Base-by-base conservation (phyloP, 2,113 vertebrate genomes). In the Lamprotornis superbus region DNA sequence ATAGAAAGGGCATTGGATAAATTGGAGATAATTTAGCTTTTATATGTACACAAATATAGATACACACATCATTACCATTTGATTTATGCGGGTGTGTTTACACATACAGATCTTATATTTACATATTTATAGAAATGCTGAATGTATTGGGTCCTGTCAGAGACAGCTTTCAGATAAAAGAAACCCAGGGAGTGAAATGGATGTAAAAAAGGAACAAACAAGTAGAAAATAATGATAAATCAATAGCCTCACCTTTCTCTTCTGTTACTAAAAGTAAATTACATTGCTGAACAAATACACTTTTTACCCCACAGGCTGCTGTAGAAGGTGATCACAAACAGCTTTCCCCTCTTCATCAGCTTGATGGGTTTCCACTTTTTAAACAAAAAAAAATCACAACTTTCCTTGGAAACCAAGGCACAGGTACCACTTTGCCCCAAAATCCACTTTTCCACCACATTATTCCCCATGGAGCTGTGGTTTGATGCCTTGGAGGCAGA, bases 51-150 rank as follows among this genome's bases (percentile, higher is more conserved):
- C 92, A 94, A 90, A 95, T 87, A 90, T 12, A 95, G 94, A 93
- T 76, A 84, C 15, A 90, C 82, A 94, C 90, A 92, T 95, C 95
- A 95, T 97, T 97, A 94, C 90, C 50, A 1, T 80, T 80, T 96
- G 96, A 96, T 96, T 96, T 95, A 86, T 92, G 94, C 7, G 2
- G 35, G 90, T 94, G 93, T 95, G 94, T 95, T 95, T 97, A 93
- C 89, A 95, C 93, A 94, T 89, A 87, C 86, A 84, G 73, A 84
- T 79, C 89, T 77, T 42, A 60, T 91, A 94, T 95, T 95, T 97
- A 94, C 91, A 95, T 97, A 96, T 94, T 94, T 89, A 94, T 84
- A 57, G 87, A 82, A 71, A 87, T 46, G 87, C 78, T 73, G 80
- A 39, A 95, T 73, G 78, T 49, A 93, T 87, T 92, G 89, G 88